Percentiles rank a stretch among this genome's conserved stretches.
phyloP scores from a whole-genome alignment of 53 echinoderm and acorn worm genomes.

The Paracentrotus lividus region DNA sequence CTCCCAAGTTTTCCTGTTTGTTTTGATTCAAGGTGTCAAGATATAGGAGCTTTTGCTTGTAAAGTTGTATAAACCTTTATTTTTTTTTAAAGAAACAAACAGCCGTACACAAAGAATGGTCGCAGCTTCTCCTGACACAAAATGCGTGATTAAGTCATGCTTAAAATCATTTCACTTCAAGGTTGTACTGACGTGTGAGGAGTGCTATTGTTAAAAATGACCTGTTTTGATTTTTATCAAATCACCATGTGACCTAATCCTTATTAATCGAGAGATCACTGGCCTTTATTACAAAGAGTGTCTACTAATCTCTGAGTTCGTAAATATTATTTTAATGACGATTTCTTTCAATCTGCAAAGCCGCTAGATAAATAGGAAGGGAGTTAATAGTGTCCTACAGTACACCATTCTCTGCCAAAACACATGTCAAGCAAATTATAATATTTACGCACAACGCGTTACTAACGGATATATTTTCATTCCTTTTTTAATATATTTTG shows the following conservation, averaged over 20 bases:
- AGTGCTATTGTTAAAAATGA: background rate
- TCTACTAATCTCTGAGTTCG: background rate
- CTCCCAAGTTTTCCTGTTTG: too few relatives aligned
- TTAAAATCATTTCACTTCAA: background rate
- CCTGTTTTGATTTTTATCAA: background rate
- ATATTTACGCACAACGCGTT: background rate
- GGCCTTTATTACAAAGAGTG: background rate
- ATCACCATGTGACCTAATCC: background rate
- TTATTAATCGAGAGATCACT: conserved; percentile 11
- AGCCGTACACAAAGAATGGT: background rate
- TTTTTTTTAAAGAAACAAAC: background rate
- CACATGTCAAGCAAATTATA: background rate
- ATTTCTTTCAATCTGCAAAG: background rate
- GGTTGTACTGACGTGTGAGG: background rate
- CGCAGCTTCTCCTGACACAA: too few relatives aligned
- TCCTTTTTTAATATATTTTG: background rate
- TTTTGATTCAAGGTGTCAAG: background rate
- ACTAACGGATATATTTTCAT: background rate
- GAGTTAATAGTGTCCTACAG: background rate
- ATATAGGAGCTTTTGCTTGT: background rate
- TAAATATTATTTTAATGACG: conserved; percentile 31
- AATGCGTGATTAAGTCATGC: background rate
- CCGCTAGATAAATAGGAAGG: background rate
- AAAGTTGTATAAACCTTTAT: background rate
- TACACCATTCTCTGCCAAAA: background rate